Evolutionary conservation across 2,888 invertebrate genomes (phyloP).

Genomic region (Thelaira solivaga): DNA sequence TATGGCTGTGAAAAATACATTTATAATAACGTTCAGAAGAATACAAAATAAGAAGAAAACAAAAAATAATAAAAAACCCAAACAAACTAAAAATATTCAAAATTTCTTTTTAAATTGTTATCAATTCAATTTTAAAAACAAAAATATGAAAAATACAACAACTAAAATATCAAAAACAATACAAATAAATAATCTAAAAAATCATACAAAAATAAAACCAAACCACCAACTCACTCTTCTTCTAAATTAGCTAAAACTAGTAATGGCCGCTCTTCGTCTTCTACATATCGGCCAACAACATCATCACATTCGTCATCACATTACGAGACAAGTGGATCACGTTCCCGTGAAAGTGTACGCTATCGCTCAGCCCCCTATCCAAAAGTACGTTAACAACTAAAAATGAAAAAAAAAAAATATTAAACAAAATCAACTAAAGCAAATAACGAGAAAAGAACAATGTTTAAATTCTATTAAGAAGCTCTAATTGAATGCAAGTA

Average conservation of each 20-base stretch:
- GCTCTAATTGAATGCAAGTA: constrained; percentile 22
- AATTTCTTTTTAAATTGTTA: background rate
- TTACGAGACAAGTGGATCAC: constrained; percentile 76
- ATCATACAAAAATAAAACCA: constrained; percentile 60
- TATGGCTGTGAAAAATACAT: too few species aligned
- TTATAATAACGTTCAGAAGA: too few species aligned
- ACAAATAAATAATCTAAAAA: constrained; percentile 36
- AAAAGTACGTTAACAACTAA: constrained; percentile 73
- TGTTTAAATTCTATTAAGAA: too few species aligned
- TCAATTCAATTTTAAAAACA: constrained; percentile 50
- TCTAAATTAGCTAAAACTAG: constrained; percentile 76
- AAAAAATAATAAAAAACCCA: background rate
- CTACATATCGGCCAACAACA: constrained; percentile 75
- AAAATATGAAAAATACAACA: constrained; percentile 55
- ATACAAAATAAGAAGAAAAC: too few species aligned
- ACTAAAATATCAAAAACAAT: constrained; percentile 58
- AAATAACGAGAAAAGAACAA: constrained; percentile 11
- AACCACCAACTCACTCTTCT: constrained; percentile 70
- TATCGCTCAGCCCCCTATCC: constrained; percentile 76
- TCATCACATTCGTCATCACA: constrained; percentile 76
- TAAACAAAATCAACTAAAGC: constrained; percentile 36
- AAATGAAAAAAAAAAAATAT: constrained; percentile 45
- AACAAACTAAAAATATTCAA: background rate
- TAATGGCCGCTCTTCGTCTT: constrained; percentile 76
- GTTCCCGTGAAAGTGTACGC: constrained; percentile 76